Evolutionary conservation across 2,113 vertebrate species (phyloP).

Genomic region (western clawed frog (Xenopus tropicalis)): UCB_Xtro_10.0 CM004445.2:33346001-33346500

Average conservation of each 20-base stretch:
- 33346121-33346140: background rate
- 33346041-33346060: background rate
- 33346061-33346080: background rate
- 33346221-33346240: constrained; percentile 95
- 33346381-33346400: background rate
- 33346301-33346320: constrained; percentile 90
- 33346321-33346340: constrained; percentile 79
- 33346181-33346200: constrained; percentile 91
- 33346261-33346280: constrained; percentile 86
- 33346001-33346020: background rate
- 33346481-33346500: too few species aligned
- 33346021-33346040: background rate
- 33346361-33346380: background rate
- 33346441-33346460: too few species aligned
- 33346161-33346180: constrained; percentile 91
- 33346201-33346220: constrained; percentile 96
- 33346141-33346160: background rate
- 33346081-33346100: background rate
- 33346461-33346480: too few species aligned
- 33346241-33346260: constrained; percentile 97
- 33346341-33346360: background rate
- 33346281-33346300: constrained; percentile 88
- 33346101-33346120: background rate
- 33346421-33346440: too few species aligned
- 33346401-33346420: too few species aligned